Base-by-base conservation (phyloP, 2,797 vertebrate species). In the Geotrypetes seraphini region DNA sequence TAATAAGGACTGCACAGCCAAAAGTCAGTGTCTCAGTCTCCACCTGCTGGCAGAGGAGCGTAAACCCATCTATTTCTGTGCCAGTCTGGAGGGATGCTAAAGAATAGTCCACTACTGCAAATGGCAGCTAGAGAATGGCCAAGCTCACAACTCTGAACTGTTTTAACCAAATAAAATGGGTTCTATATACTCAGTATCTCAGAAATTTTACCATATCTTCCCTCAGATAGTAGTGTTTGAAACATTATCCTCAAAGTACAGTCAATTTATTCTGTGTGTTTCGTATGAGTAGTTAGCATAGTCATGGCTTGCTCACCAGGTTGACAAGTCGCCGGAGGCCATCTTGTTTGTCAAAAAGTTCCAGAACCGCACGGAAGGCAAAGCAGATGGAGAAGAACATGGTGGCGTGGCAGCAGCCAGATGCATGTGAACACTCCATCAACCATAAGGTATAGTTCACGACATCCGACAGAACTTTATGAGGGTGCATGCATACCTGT, bases 321-420 rank as follows among this genome's bases (percentile, higher is more conserved):
- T 99, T 99, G 57, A 99, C 95, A 19, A 99, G 85, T 11, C 96
- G 88, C 2, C 96, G 79, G 45, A 99, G 88, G 22, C 96, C 96
- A 13, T 98, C 96, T 12, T 95, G 96, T 52, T 72, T 85, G 75
- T 99, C 96, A 15, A 99, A 98, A 36, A 99, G 91, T 57, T 98
- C 93, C 53, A 99, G 78, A 19, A 99, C 91, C 2, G 90, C 94
- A 10, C 96, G 91, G 60, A 98, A 99, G 25, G 94, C 92, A 69
- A 99, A 99, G 53, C 91, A 97, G 67, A 99, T 99, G 47, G 95
- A 97, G 73, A 99, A 99, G 75, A 99, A 99, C 96, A 99, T 98
- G 55, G 96, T 99, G 54, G 96, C 95, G 13, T 99, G 96, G 70
- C 96, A 99, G 75, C 95, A 96, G 43, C 95, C 95, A 0, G 96